Base-by-base conservation (phyloP, 2,797 vertebrate species). In the Gadopsis bispinosus region DNA sequence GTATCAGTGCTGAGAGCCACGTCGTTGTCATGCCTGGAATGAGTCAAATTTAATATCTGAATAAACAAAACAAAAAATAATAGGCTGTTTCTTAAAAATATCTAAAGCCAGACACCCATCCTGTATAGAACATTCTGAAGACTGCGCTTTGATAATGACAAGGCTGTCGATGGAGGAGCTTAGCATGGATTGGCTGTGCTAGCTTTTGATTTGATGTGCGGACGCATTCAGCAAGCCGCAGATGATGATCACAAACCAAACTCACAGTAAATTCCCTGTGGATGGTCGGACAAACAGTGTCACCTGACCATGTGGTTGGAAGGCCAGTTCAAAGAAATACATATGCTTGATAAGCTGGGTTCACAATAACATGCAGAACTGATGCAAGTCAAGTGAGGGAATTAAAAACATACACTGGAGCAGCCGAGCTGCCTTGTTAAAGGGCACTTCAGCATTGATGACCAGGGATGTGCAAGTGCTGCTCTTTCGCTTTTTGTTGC, bases 401-500 rank as follows among this genome's bases (percentile, higher is more conserved):
- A 51, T 29, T 45, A 2, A 31, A 20, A 19, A 51, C 20, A 37
- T 45, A 50, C 4, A 50, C 17, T 19, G 54, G 4, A 43, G 33
- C 50, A 29, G 51, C 59, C 8, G 2, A 48, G 55, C 60, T 48
- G 63, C 56, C 16, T 41, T 26, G 61, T 71, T 35, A 58, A 69
- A 81, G 58, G 29, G 47, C 39, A 58, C 66, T 26, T n/a, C 72
- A 68, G 68, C 70, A 51, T 54, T 8, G 50, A 66, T 59, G 39
- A 73, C 37, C 26, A 59, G 45, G 26, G 60, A 56, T 1, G 26
- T 47, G 26, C 63, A 19, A 54, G 45, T 20, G 62, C 48, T n/a
- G 41, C 35, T 53, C 55, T 73, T 26, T 59, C 47, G 43, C 63
- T 41, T 76, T 31, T 33, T 29, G 14, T 51, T 43, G 55, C 22